Percentiles rank a stretch among this genome's conserved stretches.
Conservation (phyloP, 2,888 invertebrate genomes). For the Ditylenchus weischeri region DNA sequence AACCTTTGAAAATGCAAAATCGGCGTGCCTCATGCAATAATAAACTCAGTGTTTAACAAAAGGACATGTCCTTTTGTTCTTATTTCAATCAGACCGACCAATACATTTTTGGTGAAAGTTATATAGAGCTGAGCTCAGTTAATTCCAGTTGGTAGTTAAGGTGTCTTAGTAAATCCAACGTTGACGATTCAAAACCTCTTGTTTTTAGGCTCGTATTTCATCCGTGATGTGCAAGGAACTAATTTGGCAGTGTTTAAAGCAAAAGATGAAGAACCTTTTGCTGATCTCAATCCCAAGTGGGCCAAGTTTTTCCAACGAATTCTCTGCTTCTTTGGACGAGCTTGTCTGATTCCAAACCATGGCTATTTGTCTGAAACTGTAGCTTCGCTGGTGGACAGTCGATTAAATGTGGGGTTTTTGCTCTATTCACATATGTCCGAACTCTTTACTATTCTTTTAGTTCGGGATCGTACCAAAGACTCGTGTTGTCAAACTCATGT, state of each 20-base stretch:
- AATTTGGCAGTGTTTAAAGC: slow-evolving; percentile 95
- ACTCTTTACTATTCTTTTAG: slow-evolving; percentile 64
- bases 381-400: slow-evolving; percentile 91
- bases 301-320: slow-evolving; percentile 91
- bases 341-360: slow-evolving; percentile 96
- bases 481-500: slow-evolving; percentile 82
- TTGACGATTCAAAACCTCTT: background rate
- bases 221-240: slow-evolving; percentile 75
- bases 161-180: slow-evolving; percentile 12
- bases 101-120: no score
- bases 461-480: slow-evolving; percentile 96
- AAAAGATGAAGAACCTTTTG: slow-evolving; percentile 98
- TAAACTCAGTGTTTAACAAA: no score
- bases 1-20: no score
- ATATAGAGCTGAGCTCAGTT: no score
- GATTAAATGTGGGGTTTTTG: slow-evolving; percentile 61
- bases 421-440: no score
- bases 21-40: no score
- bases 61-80: no score
- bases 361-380: no score
- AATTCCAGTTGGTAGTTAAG: slow-evolving; percentile 50
- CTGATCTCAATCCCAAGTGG: slow-evolving; percentile 96
- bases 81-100: no score
- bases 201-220: slow-evolving; percentile 91
- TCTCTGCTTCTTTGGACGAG: slow-evolving; percentile 77